Percentiles rank a stretch among this genome's conserved stretches.
Conservation (phyloP, 2,888 invertebrate species). For the Plutella xylostella region DNA sequence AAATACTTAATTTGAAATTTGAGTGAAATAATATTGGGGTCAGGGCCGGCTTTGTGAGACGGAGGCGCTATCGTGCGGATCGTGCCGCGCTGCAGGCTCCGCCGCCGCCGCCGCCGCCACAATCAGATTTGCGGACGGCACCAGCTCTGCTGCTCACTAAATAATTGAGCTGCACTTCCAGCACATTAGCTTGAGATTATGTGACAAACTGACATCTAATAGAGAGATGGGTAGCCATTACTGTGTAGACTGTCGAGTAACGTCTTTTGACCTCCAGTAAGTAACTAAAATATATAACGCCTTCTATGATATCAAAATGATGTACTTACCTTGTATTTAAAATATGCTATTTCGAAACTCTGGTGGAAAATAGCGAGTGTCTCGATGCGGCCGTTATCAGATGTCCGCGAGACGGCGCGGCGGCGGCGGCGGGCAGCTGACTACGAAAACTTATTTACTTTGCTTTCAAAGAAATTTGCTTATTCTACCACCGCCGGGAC, state of each 20-base stretch:
- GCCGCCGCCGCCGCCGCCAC: no score
- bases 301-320: no score
- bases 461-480: constrained; percentile 23
- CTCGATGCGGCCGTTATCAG: constrained; percentile 33
- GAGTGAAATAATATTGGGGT: not conserved
- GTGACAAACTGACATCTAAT: no score
- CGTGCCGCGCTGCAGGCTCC: not conserved
- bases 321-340: no score
- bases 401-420: no score
- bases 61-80: not conserved
- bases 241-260: no score
- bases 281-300: no score
- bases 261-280: no score
- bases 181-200: no score
- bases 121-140: not conserved
- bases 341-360: no score
- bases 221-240: no score
- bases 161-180: not conserved
- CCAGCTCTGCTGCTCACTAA: no score
- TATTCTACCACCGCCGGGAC: constrained; percentile 19
- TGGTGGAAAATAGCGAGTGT: constrained; percentile 14
- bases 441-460: constrained; percentile 31
- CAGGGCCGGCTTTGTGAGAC: not conserved
- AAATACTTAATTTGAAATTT: not conserved
- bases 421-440: constrained; percentile 20